Base-by-base conservation (phyloP, 2,888 invertebrate species). In the Pandemis corylana region DNA sequence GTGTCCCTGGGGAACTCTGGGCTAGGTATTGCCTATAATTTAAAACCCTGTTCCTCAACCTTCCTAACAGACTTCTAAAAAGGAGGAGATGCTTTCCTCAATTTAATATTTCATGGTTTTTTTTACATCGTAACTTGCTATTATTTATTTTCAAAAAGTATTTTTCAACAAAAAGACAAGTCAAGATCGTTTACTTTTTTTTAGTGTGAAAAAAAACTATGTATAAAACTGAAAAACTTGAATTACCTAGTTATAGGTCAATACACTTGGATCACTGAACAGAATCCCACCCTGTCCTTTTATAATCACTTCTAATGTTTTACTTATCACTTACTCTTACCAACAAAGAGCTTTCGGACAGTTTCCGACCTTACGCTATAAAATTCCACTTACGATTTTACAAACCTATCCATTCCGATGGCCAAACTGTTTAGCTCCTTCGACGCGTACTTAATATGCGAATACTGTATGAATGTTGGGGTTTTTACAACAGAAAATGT, bases 1-100 rank as follows among this genome's bases (percentile, higher is more conserved):
- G n/a, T 63, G 64, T 67, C 72, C 53, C 59, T 15, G 2, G 12
- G 73, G 68, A 64, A 59, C 59, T 59, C 59, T 28, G 28, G 28
- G 7, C 53, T 7, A 15, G 2, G 12, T 28, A 10, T n/a, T 15
- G n/a, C 53, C 15, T 15, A 36, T 36, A 36, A 36, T 2, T 36
- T 36, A 36, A 36, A 36, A 36, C 28, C 28, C 4, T 36, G 3
- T 36, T 4, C 28, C 28, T 36, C 28, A 36, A 36, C 28, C 28
- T 36, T 36, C 28, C 28, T 36, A 36, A 36, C 3, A 36, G 28
- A 36, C 28, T 36, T 36, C 28, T 36, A 36, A 36, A 36, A 36
- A 36, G 28, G 28, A 28, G 28, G 2, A 36, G 28, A 4, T 36
- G 2, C 20, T 36, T 36, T 36, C 28, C 28, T 36, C 28, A 36